Evolutionary conservation across 2,113 vertebrate genomes (phyloP).

Genomic region (Colistium nudipinnis): DNA sequence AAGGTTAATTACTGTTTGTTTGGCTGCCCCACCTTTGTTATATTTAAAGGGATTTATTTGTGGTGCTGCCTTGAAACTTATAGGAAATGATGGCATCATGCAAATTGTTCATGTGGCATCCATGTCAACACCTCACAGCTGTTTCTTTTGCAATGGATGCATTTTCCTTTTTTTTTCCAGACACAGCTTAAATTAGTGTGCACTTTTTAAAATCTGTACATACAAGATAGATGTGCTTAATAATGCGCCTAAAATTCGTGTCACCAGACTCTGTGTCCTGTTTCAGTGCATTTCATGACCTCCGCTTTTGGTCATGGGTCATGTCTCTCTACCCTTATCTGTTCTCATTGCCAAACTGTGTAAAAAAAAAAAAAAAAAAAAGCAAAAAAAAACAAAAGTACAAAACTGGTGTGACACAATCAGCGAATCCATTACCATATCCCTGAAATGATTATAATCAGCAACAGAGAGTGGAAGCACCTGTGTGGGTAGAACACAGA

Average conservation of each 20-base stretch:
- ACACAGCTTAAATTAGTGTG: no score
- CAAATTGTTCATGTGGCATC: no score
- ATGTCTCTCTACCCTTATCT: neutral
- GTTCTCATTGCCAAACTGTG: no score
- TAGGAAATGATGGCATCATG: neutral
- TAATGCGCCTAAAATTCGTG: no score
- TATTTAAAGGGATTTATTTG: slow-evolving; percentile 1
- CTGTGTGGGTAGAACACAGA: neutral
- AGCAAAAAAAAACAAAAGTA: neutral
- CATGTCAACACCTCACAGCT: neutral
- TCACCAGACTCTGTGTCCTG: neutral
- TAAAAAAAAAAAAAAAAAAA: neutral
- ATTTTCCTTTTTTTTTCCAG: no score
- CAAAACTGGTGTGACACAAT: neutral
- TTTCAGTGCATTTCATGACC: no score
- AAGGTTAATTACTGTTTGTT: slow-evolving; percentile 37
- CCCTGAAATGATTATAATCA: neutral
- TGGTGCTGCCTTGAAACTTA: neutral
- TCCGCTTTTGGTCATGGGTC: no score
- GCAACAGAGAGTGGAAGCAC: neutral
- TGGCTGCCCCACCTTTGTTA: neutral
- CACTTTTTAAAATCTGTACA: no score
- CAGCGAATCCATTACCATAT: neutral
- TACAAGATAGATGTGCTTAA: no score
- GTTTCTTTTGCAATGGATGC: no score